Percentiles rank a stretch among this genome's conserved stretches.
phyloP scores from a whole-genome alignment of 2,888 invertebrate species.

The Himalopsyche kuldschensis region DNA sequence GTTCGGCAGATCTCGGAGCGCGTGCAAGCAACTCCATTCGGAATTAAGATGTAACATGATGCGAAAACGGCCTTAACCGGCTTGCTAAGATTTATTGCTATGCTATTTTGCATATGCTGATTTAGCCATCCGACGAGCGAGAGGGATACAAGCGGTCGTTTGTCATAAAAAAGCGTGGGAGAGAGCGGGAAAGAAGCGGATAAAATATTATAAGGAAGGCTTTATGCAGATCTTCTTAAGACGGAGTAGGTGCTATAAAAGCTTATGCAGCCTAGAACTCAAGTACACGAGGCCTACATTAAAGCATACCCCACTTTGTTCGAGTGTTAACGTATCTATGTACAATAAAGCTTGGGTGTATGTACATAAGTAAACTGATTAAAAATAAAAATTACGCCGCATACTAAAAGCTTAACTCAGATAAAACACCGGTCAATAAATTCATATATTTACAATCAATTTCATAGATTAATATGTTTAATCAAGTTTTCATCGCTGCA shows the following conservation, averaged over 20 bases:
- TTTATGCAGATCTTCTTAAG: constrained; percentile 34
- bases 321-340: not conserved
- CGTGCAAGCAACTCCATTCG: constrained; percentile 47
- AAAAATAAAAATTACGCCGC: too few species aligned
- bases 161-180: constrained; percentile 8
- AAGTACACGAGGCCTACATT: constrained; percentile 26
- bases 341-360: not conserved
- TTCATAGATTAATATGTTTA: too few species aligned
- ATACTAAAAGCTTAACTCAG: too few species aligned
- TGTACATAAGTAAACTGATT: not conserved
- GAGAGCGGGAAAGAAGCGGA: constrained; percentile 29
- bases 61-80: constrained; percentile 60
- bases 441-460: too few species aligned
- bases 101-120: constrained; percentile 65
- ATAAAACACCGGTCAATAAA: too few species aligned
- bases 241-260: constrained; percentile 24
- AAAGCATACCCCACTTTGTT: constrained; percentile 20
- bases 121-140: constrained; percentile 55
- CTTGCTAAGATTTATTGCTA: constrained; percentile 61
- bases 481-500: too few species aligned
- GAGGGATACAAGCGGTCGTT: constrained; percentile 26
- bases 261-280: constrained; percentile 25
- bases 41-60: constrained; percentile 66
- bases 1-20: constrained; percentile 34
- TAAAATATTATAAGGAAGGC: constrained; percentile 38